Percentiles rank a stretch among this genome's conserved stretches.
Conservation (phyloP, 2,888 invertebrate genomes). For the Drosophila mulleri region DNA sequence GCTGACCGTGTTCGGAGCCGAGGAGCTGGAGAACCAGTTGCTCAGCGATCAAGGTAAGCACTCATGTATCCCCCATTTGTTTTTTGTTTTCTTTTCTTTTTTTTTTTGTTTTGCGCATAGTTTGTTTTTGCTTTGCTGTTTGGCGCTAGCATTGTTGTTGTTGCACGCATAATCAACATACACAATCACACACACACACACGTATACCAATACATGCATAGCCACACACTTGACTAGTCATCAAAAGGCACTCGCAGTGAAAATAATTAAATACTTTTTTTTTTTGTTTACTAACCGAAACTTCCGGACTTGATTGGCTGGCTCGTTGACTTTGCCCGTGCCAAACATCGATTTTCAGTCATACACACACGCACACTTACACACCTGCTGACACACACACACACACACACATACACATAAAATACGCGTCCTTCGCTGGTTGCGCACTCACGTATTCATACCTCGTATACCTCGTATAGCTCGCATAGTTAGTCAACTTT, state of each 20-base stretch:
- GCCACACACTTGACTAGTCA: constrained; percentile 13
- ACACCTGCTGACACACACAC: constrained; percentile 14
- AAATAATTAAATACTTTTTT: constrained; percentile 72
- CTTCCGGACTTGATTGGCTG: constrained; percentile 58
- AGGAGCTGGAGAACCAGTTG: constrained; percentile 89
- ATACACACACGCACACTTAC: constrained; percentile 36
- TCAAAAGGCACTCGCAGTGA: constrained; percentile 22
- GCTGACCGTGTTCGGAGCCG: constrained; percentile 90
- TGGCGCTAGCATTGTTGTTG: constrained; percentile 34
- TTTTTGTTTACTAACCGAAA: constrained; percentile 70
- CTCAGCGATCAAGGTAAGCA: constrained; percentile 91
- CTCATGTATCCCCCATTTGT: constrained; percentile 15
- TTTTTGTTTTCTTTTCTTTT: not conserved
- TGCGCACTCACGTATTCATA: constrained; percentile 31
- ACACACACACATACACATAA: constrained; percentile 17
- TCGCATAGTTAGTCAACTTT: constrained; percentile 50
- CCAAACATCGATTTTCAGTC: constrained; percentile 78
- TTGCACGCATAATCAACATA: constrained; percentile 29
- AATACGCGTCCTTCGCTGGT: constrained; percentile 41
- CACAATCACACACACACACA: constrained; percentile 11
- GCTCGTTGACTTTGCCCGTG: constrained; percentile 38
- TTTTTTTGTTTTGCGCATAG: not conserved
- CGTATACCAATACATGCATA: not conserved
- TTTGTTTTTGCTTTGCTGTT: constrained; percentile 50
- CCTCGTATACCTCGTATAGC: constrained; percentile 2